Evolutionary conservation across 2,888 invertebrate species (phyloP).

Genomic region (Scrobipalpa costella): DNA sequence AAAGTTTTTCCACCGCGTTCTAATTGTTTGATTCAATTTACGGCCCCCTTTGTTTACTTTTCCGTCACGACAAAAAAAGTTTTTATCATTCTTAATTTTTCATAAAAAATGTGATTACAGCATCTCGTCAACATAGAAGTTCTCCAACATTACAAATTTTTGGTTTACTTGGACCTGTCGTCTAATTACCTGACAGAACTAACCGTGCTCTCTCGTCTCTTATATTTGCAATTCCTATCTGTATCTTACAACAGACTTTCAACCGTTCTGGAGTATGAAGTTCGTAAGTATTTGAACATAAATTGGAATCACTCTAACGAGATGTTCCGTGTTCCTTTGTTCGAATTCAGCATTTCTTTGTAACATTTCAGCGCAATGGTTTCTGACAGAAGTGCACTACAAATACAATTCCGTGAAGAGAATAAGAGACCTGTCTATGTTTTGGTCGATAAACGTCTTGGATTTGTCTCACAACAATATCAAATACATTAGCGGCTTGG

Average conservation of each 20-base stretch:
- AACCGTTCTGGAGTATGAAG: constrained; percentile 77
- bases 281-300: constrained; percentile 58
- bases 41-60: constrained; percentile 13
- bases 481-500: constrained; percentile 75
- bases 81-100: constrained; percentile 10
- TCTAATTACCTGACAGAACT: constrained; percentile 78
- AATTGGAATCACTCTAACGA: constrained; percentile 21
- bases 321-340: background rate
- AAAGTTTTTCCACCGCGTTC: constrained; percentile 1
- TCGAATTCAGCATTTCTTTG: constrained; percentile 11
- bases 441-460: constrained; percentile 83
- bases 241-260: constrained; percentile 79
- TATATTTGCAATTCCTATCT: constrained; percentile 80
- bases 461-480: constrained; percentile 83
- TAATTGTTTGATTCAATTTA: constrained; percentile 23
- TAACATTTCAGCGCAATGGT: constrained; percentile 77
- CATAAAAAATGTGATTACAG: constrained; percentile 46
- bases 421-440: constrained; percentile 77
- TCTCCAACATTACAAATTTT: constrained; percentile 76
- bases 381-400: constrained; percentile 82
- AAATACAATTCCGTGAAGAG: constrained; percentile 78
- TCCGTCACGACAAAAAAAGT: background rate
- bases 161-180: constrained; percentile 82
- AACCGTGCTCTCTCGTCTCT: constrained; percentile 73
- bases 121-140: constrained; percentile 71